Percentiles rank a stretch among this genome's conserved stretches.
These are phyloP conservation scores for Bombus turneri DNA, from an alignment of 1,140 invertebrate species.

Conservation along the genomic window DNA sequence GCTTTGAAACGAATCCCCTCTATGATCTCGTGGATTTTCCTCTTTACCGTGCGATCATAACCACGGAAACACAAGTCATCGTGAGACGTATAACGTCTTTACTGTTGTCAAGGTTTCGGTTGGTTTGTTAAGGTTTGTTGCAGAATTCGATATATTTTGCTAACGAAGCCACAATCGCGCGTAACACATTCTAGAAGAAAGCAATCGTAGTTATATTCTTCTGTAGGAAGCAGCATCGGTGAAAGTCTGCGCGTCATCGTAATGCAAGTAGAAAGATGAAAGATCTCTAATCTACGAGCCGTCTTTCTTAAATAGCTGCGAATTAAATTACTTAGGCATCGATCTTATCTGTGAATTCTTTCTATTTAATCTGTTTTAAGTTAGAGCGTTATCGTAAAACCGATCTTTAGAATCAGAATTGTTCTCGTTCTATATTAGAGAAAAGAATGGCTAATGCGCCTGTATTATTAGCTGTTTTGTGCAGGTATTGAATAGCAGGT, in stretches of 20 bases:
- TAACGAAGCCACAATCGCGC: neutral
- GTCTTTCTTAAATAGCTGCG: neutral
- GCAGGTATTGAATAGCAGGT: too few relatives aligned
- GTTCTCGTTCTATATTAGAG: neutral
- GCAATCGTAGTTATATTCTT: neutral
- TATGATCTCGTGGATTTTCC: neutral
- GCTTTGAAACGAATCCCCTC: conserved; percentile 3
- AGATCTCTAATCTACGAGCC: neutral
- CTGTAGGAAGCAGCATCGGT: neutral
- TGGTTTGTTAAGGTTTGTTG: neutral
- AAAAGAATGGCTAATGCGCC: too few relatives aligned
- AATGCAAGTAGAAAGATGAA: neutral
- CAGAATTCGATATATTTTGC: neutral
- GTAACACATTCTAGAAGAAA: neutral
- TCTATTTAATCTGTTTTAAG: neutral
- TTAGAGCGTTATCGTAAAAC: neutral
- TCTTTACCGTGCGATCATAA: neutral
- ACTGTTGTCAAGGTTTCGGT: too few relatives aligned
- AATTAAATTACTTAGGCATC: neutral
- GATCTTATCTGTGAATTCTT: neutral
- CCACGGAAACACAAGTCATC: neutral
- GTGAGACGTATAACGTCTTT: neutral
- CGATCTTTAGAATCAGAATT: neutral
- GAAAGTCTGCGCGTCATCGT: neutral
- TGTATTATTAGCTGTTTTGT: too few relatives aligned